Evolutionary conservation across 1,140 invertebrate species (phyloP).

Genomic region (Sminthurinus signatus): DNA sequence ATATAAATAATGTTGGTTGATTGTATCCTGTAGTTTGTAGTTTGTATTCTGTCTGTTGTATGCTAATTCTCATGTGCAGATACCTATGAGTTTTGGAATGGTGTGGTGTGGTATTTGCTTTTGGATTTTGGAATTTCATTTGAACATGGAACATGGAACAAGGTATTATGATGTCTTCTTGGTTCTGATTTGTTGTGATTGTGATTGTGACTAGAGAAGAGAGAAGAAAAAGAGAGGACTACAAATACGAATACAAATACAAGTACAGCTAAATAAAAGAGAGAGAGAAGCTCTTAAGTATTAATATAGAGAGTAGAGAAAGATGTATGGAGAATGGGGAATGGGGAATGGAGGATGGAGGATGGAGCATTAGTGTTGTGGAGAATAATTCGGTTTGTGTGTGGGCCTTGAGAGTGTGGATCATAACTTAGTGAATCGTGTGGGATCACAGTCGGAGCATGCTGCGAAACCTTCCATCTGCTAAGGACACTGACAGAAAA

Average conservation of each 20-base stretch:
- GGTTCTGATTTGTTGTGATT: too few relatives aligned
- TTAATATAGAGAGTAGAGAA: too few relatives aligned
- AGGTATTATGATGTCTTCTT: too few relatives aligned
- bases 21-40: too few relatives aligned
- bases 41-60: too few relatives aligned
- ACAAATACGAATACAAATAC: too few relatives aligned
- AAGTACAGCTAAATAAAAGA: too few relatives aligned
- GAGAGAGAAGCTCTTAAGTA: too few relatives aligned
- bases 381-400: constrained; percentile 38
- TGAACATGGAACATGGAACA: background rate
- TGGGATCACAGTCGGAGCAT: constrained; percentile 39
- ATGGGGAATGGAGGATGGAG: constrained; percentile 13
- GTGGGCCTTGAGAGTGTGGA: constrained; percentile 31
- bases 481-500: constrained; percentile 37
- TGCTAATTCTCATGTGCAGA: too few relatives aligned
- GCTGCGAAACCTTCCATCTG: constrained; percentile 38
- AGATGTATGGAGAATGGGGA: constrained; percentile 6
- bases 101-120: too few relatives aligned
- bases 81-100: too few relatives aligned
- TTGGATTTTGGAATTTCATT: background rate
- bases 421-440: constrained; percentile 40
- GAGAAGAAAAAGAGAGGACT: background rate
- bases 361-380: constrained; percentile 18
- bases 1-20: too few relatives aligned
- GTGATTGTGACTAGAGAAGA: background rate